Percentiles rank a stretch among this genome's conserved stretches.
Conservation (phyloP, 2,113 vertebrate species). For the Chamaetylas fuelleborni region DNA sequence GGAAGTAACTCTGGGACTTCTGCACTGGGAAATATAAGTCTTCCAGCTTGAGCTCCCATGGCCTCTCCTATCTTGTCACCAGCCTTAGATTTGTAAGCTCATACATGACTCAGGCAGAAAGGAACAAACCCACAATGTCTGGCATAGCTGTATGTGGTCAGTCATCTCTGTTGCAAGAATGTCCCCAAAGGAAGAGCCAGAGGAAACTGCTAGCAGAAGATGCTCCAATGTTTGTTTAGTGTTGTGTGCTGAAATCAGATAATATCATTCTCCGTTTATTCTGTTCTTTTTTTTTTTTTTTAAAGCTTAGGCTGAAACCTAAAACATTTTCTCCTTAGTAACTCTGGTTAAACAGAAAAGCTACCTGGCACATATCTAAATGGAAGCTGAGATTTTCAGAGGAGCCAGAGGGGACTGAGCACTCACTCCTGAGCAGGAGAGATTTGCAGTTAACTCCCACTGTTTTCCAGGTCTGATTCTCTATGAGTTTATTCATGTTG, state of each 20-base stretch:
- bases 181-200: neutral
- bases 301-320: neutral
- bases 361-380: accelerated
- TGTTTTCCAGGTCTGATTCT: neutral
- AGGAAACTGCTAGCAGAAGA: neutral
- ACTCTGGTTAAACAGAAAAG: neutral
- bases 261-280: neutral
- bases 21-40: neutral
- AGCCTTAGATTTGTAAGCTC: neutral
- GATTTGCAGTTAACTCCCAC: neutral
- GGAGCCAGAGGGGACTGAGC: neutral
- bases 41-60: neutral
- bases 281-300: neutral
- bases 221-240: neutral
- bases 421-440: neutral
- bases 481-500: neutral
- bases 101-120: neutral
- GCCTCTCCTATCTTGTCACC: neutral
- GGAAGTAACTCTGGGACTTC: neutral
- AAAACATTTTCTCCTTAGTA: neutral
- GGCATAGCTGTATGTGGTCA: neutral
- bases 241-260: neutral
- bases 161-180: neutral
- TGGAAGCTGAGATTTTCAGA: neutral
- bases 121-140: neutral